Percentiles rank a stretch among this genome's conserved stretches.
These are phyloP conservation scores for Protosalanx chinensis DNA, from an alignment of 2,797 vertebrate species.

Conservation along the genomic window DNA sequence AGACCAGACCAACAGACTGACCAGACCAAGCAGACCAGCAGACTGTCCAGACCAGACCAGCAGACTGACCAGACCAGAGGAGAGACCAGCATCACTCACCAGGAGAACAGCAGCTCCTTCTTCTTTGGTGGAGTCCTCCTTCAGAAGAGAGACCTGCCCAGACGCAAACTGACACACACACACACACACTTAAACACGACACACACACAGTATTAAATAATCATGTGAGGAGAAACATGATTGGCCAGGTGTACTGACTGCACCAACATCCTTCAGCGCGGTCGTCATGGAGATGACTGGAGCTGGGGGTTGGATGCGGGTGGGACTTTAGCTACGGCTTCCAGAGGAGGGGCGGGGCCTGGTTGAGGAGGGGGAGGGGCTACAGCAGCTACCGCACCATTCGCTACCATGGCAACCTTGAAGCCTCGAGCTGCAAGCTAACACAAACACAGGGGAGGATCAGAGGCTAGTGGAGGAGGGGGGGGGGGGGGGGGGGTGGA, in stretches of 20 bases:
- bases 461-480: neutral
- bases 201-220: neutral
- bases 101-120: constrained; percentile 65
- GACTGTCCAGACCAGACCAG: neutral
- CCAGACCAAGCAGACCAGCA: neutral
- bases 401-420: constrained; percentile 68
- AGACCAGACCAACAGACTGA: no score
- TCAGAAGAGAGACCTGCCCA: constrained; percentile 59
- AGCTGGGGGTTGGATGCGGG: constrained; percentile 55
- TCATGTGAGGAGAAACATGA: neutral
- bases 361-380: constrained; percentile 50
- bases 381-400: constrained; percentile 50
- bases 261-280: constrained; percentile 91
- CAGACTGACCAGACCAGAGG: neutral
- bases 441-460: constrained; percentile 25
- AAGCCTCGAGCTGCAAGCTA: constrained; percentile 81
- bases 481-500: neutral
- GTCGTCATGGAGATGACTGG: constrained; percentile 90
- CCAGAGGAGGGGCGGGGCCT: constrained; percentile 52
- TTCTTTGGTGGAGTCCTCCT: constrained; percentile 69
- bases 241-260: constrained; percentile 74
- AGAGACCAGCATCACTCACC: constrained; percentile 46
- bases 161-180: constrained; percentile 27
- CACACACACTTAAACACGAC: constrained; percentile 1
- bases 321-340: constrained; percentile 64